These are phyloP conservation scores for Saturnia japonica DNA, from an alignment of 2,888 invertebrate species.

Conservation along the genomic window DNA sequence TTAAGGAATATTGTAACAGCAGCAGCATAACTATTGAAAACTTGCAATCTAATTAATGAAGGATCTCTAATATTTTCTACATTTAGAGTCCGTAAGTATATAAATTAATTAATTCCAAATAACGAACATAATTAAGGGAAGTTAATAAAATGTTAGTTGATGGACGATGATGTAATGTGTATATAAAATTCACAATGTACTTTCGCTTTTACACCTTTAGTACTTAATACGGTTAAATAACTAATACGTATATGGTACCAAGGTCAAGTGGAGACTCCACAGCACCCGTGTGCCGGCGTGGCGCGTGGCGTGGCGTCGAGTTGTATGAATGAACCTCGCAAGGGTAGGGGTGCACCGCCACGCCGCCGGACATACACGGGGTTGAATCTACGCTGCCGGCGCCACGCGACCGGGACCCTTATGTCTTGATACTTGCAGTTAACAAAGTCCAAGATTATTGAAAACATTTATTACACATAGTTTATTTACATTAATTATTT, in stretches of 20 bases:
- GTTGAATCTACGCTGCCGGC: conserved; percentile 31
- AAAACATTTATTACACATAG: too few relatives aligned
- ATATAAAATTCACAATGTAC: too few relatives aligned
- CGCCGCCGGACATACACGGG: conserved; percentile 48
- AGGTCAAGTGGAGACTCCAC: conserved; percentile 15
- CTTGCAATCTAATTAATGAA: too few relatives aligned
- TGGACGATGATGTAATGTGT: too few relatives aligned
- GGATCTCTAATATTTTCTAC: too few relatives aligned
- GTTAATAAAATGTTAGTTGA: too few relatives aligned
- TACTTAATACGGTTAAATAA: not conserved
- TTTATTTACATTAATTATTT: not conserved
- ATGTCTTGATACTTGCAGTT: conserved; percentile 43
- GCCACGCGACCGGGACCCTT: not conserved
- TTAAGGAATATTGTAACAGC: too few relatives aligned
- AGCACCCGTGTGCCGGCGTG: conserved; percentile 15
- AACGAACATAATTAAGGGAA: too few relatives aligned
- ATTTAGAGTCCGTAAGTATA: too few relatives aligned
- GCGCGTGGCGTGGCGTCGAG: not conserved
- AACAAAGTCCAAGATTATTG: not conserved
- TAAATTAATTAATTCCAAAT: too few relatives aligned
- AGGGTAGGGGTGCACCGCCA: conserved; percentile 17
- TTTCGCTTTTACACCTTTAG: too few relatives aligned
- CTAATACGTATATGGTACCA: conserved; percentile 3
- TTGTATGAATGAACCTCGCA: conserved; percentile 15
- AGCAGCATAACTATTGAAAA: too few relatives aligned